Percentiles rank a stretch among this genome's conserved stretches.
Conservation (phyloP, 53 echinoderm and acorn worm genomes). For the Astropecten irregularis region DNA sequence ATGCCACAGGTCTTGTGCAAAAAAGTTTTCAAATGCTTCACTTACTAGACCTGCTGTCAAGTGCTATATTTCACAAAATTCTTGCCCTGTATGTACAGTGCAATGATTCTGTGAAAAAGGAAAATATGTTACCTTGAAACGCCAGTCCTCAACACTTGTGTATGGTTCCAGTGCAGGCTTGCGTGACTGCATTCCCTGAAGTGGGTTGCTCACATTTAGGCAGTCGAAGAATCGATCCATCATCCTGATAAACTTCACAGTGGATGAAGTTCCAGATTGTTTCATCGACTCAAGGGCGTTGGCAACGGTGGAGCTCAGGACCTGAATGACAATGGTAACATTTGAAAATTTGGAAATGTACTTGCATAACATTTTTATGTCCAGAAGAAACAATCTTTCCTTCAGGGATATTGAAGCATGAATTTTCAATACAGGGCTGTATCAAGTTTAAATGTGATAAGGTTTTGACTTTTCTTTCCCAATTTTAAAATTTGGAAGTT, state of each 20-base stretch:
- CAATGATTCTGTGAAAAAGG: too few relatives aligned
- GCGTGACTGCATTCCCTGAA: not conserved
- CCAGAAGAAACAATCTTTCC: too few relatives aligned
- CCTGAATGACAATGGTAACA: too few relatives aligned
- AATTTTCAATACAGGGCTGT: not conserved
- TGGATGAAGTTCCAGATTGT: not conserved
- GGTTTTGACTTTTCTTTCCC: not conserved
- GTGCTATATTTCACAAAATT: too few relatives aligned
- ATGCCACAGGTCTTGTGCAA: too few relatives aligned
- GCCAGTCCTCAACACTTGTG: not conserved
- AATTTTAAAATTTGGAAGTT: too few relatives aligned
- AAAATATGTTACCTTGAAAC: not conserved
- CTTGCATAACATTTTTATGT: too few relatives aligned
- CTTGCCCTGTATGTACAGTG: too few relatives aligned
- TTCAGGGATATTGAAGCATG: not conserved
- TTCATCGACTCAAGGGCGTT: slow-evolving; percentile 2
- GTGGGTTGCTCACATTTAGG: slow-evolving; percentile 1
- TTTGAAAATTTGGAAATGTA: too few relatives aligned
- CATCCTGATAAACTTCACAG: slow-evolving; percentile 2
- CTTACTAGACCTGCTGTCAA: too few relatives aligned
- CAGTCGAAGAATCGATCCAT: slow-evolving; percentile 13
- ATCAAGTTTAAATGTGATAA: not conserved
- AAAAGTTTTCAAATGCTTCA: too few relatives aligned
- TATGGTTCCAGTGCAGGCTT: not conserved
- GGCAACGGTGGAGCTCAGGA: slow-evolving; percentile 13